Evolutionary conservation across 1,140 invertebrate genomes (phyloP), one percentile per base, ranked within the genome.

Genomic region (Nasonia giraulti): DNA sequence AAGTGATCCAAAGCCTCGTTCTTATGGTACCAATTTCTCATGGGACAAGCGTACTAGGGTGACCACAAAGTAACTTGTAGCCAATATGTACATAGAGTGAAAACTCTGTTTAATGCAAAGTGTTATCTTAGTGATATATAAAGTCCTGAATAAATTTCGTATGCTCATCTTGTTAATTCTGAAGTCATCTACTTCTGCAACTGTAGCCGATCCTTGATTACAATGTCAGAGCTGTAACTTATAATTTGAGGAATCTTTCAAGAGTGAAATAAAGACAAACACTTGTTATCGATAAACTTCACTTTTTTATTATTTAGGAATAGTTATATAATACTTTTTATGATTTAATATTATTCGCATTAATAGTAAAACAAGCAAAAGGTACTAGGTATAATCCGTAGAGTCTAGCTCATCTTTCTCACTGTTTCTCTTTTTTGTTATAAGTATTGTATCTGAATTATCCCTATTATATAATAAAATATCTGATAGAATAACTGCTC

Each of bases 41-140:
- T 99, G 99, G 99, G 97, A 99, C 90, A 99, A 97, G 90, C 96
- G 97, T 89, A 99, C 98, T 0, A 94, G 99, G 90, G 96, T 97
- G 23, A 97, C 97, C 7, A 99, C 98, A 23, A 99, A 99, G 94
- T 99, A 96, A 95, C 90, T 31, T 55, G 23, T 62, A 31, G n/a
- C 37, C 69, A 17, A 69, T 47, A 23, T 71, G 20, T 37, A 14
- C 10, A 75, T n/a, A 23, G 44, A 74, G 23, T 31, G 20, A 62
- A 62, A 62, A 75, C 7, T 75, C 12, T 23, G n/a, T 31, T 68
- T 3, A 80, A 69, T 23, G 44, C 37, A 80, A 80, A 69, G 31
- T n/a, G 11, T 69, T 80, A 79, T 23, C 5, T 68, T 80, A 80
- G 62, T 69, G n/a, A 44, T 82, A 23, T 82, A 37, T 33, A 33